Percentiles rank a stretch among this genome's conserved stretches.
These are phyloP conservation scores for Cosmorhoe ocellata DNA, from an alignment of 2,888 invertebrate genomes.

Conservation along the genomic window DNA sequence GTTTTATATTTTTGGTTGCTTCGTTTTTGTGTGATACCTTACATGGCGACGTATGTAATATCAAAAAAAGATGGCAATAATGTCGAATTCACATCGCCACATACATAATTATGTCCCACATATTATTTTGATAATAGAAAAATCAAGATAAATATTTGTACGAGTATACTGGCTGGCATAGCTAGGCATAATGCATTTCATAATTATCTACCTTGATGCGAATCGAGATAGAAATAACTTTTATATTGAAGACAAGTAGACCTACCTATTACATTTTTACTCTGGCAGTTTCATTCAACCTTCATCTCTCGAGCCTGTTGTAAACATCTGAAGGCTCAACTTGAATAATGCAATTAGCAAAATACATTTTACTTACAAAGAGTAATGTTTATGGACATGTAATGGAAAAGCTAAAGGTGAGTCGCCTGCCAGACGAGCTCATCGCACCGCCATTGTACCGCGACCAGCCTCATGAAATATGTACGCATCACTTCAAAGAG, in stretches of 20 bases:
- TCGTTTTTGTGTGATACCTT: neutral
- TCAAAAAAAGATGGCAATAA: too few species aligned
- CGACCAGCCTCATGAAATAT: conserved; percentile 77
- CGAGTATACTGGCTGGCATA: too few species aligned
- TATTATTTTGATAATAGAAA: too few species aligned
- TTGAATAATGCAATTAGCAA: conserved; percentile 24
- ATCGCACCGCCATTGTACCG: conserved; percentile 73
- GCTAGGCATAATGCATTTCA: too few species aligned
- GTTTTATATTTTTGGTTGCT: neutral
- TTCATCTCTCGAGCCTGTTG: conserved; percentile 1
- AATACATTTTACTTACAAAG: conserved; percentile 16
- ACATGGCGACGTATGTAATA: too few species aligned
- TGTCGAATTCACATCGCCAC: too few species aligned
- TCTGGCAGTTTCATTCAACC: neutral
- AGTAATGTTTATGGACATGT: conserved; percentile 33
- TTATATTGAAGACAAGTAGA: too few species aligned
- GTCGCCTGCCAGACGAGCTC: conserved; percentile 71
- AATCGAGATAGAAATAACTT: too few species aligned
- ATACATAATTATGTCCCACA: too few species aligned
- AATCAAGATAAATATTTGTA: too few species aligned
- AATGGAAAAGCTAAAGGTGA: conserved; percentile 51
- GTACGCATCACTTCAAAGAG: conserved; percentile 71
- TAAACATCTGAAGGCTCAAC: conserved; percentile 6
- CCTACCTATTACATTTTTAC: neutral
- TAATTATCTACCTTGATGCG: too few species aligned